Base-by-base conservation (phyloP, 1,140 invertebrate genomes). In the Neodiprion pinetum region DNA sequence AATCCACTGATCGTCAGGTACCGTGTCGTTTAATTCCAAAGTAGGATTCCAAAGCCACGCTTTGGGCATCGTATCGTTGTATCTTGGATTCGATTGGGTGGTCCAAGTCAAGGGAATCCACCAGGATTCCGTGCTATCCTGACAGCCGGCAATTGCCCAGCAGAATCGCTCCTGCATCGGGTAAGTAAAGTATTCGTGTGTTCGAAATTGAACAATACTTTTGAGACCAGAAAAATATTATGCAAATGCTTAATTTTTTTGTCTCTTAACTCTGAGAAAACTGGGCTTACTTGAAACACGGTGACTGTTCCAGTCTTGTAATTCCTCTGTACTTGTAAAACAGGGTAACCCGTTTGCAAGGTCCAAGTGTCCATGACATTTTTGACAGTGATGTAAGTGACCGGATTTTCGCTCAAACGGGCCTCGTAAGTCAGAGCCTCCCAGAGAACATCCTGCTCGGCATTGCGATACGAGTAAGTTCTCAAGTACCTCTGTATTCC, bases 351-450 rank as follows among this genome's bases (percentile, higher is more conserved):
- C 76, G 87, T 88, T 79, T 91, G 89, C 40, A 88, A 74, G 7
- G 88, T 90, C 91, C 91, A 92, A 14, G 90, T 91, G 74, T 91
- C 87, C 89, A 92, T 90, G 7, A 92, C 86, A 9, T 78, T 77
- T 71, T 85, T 88, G 5, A 92, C 86, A 72, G 79, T 68, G 11
- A 80, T 67, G 50, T 67, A 23, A 1, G 48, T 61, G 47, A 75
- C 73, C 48, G 75, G 66, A 11, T 23, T 50, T 7, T 28, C 66
- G 48, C 23, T 23, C 17, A 23, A 28, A 48, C 74, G 65, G 65
- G 77, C 73, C 67, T 75, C 73, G 14, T 48, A 10, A 28, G 77
- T 70, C 49, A 80, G 80, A 61, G 49, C 65, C 61, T 72, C 74
- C 79, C 78, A 80, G 17, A 80, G 73, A 72, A 77, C 76, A 40